phyloP scores from a whole-genome alignment of 2,888 invertebrate species.

The Dyspetes luteomarginatus region DNA sequence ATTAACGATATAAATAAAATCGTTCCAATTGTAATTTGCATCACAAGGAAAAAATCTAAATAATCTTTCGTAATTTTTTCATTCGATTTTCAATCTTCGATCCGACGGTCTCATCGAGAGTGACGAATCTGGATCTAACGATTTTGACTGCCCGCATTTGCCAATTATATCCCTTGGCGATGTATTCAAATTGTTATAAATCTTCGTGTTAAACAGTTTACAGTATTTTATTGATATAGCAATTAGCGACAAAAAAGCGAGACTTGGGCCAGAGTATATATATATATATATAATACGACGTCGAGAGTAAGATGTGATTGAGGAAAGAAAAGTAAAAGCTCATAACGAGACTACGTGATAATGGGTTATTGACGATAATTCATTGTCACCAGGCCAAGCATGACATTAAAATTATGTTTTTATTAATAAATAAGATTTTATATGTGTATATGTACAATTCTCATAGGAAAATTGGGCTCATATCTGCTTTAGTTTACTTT shows the following conservation, averaged over 20 bases:
- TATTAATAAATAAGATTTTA: neutral
- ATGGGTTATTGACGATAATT: constrained; percentile 2
- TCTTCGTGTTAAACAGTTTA: neutral
- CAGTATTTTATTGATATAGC: constrained; percentile 17
- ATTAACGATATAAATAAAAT: constrained; percentile 4
- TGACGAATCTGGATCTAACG: neutral
- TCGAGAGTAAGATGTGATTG: neutral
- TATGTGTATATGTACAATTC: neutral
- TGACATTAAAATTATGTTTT: neutral
- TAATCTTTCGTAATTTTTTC: neutral
- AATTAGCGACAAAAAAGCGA: constrained; percentile 33
- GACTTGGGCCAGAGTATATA: no score
- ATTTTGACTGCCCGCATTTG: neutral
- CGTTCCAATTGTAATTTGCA: constrained; percentile 4
- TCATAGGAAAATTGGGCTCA: no score
- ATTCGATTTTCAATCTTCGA: neutral
- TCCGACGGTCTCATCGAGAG: neutral
- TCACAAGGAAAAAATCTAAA: neutral
- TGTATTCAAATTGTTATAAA: neutral
- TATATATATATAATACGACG: neutral
- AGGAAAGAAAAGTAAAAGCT: neutral
- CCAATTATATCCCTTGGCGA: constrained; percentile 20
- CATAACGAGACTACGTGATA: neutral
- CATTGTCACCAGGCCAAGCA: constrained; percentile 12
- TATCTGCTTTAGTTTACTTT: no score